phyloP scores from a whole-genome alignment of 2,888 invertebrate species.

The Pammene aurita region DNA sequence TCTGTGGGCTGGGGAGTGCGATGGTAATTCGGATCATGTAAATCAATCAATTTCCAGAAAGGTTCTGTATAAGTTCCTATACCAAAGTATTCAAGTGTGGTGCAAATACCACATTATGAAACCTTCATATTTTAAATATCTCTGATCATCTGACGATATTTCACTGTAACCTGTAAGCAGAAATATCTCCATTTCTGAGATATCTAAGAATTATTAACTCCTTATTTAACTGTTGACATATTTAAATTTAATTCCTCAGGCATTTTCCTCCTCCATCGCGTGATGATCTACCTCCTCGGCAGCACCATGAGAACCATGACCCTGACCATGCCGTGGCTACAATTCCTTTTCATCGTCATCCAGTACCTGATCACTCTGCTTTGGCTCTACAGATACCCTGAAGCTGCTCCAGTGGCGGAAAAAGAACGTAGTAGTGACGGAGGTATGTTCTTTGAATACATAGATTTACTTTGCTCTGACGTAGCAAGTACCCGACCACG shows the following conservation, averaged over 20 bases:
- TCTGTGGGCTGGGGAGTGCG: too few relatives aligned
- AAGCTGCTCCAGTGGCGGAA: background rate
- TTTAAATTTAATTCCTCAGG: background rate
- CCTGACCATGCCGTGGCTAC: constrained; percentile 15
- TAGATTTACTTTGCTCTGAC: too few relatives aligned
- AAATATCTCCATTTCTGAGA: too few relatives aligned
- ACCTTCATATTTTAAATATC: too few relatives aligned
- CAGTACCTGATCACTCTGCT: constrained; percentile 8
- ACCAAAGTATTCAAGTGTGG: too few relatives aligned
- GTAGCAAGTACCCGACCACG: too few relatives aligned
- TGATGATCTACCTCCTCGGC: constrained; percentile 12
- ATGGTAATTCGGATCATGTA: too few relatives aligned
- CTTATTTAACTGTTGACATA: background rate
- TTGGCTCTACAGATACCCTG: constrained; percentile 15
- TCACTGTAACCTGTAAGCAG: too few relatives aligned
- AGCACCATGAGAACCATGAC: constrained; percentile 5
- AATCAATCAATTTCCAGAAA: too few relatives aligned
- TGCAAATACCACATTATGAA: too few relatives aligned
- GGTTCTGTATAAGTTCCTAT: too few relatives aligned
- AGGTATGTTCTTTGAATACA: constrained; percentile 9
- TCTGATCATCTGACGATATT: too few relatives aligned
- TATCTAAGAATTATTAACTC: background rate
- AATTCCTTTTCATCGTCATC: constrained; percentile 17
- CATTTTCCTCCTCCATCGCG: constrained; percentile 16
- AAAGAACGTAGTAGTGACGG: background rate